Base-by-base conservation (phyloP, 2,797 vertebrate species). In the Parauchenoglanis punctatus region DNA sequence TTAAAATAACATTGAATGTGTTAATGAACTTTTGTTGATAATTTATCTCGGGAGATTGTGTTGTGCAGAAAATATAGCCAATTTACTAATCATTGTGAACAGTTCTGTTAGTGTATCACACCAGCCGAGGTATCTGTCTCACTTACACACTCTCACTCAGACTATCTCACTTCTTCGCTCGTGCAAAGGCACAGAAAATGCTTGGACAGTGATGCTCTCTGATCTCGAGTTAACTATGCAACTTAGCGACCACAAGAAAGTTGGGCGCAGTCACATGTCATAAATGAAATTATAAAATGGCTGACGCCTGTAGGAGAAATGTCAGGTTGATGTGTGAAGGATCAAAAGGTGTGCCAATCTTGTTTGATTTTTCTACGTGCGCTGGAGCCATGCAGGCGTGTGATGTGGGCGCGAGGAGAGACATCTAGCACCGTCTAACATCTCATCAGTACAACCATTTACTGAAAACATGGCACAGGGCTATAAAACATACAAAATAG, bases 181-280 rank as follows among this genome's bases (percentile, higher is more conserved):
- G 18, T 49, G 35, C 81, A 80, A 76, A 82, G 70, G 80, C 31
- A 68, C 13, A 87, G 70, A 88, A 68, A 89, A 86, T 84, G 76
- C 90, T 90, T 86, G 83, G 89, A 81, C 85, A 17, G 13, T 70
- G 63, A 61, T 75, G 85, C 61, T 84, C 65, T 92, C 49, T 89
- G 85, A 88, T 87, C 58, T 88, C 63, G 89, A 87, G 46, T 88
- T 83, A 85, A 80, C 54, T 84, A 81, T 49, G 52, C 61, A 65
- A 88, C 84, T 73, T 76, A 49, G 81, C 67, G 49, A 87, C 87
- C 86, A 91, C 86, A 89, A 89, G 70, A 89, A 90, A 90, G 70
- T 46, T 65, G 3, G 44, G 25, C 73, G 52, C 88, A 88, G 83
- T 81, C 83, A 76, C 35, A 61, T 86, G 80, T 87, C 77, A 67